These are phyloP conservation scores for Osmerus eperlanus DNA, from an alignment of 2,113 vertebrate species.

Conservation along the genomic window DNA sequence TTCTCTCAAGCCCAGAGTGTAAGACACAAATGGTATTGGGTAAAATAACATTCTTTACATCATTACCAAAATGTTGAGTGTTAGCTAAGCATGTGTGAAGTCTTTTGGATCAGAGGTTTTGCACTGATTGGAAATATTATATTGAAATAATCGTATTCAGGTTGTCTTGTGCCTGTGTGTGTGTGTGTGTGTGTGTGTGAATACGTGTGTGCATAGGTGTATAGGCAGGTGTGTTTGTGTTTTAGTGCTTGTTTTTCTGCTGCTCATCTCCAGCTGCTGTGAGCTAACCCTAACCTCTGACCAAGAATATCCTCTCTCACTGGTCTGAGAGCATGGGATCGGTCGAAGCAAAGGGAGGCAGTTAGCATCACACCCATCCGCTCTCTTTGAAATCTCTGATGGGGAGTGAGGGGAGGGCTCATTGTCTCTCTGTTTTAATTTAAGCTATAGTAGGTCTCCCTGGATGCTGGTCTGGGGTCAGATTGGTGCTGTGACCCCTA, in stretches of 20 bases:
- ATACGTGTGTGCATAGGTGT: slow-evolving; percentile 9
- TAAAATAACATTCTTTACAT: too few relatives aligned
- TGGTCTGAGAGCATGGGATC: slow-evolving; percentile 43
- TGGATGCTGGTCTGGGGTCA: slow-evolving; percentile 67
- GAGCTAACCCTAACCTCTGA: slow-evolving; percentile 23
- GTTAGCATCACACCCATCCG: slow-evolving; percentile 15
- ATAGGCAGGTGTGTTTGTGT: background rate
- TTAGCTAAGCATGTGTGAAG: too few relatives aligned
- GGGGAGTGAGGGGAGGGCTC: slow-evolving; percentile 28
- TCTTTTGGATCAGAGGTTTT: too few relatives aligned
- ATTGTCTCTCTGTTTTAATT: slow-evolving; percentile 24
- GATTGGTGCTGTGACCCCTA: slow-evolving; percentile 43
- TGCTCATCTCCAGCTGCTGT: slow-evolving; percentile 23
- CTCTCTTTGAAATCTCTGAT: slow-evolving; percentile 44
- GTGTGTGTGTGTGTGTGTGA: slow-evolving; percentile 9
- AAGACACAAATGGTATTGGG: too few relatives aligned
- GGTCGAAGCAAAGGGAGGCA: slow-evolving; percentile 9
- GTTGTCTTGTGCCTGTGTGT: slow-evolving; percentile 11
- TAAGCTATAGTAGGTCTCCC: slow-evolving; percentile 50
- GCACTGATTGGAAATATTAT: too few relatives aligned
- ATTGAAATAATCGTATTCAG: too few relatives aligned
- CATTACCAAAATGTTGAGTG: too few relatives aligned
- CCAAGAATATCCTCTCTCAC: slow-evolving; percentile 50
- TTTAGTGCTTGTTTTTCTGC: slow-evolving; percentile 2
- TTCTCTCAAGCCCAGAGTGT: too few relatives aligned